Evolutionary conservation across 1,140 invertebrate species (phyloP), one percentile per base, ranked within the genome.

Genomic region (Oryctes rhinoceros): DNA sequence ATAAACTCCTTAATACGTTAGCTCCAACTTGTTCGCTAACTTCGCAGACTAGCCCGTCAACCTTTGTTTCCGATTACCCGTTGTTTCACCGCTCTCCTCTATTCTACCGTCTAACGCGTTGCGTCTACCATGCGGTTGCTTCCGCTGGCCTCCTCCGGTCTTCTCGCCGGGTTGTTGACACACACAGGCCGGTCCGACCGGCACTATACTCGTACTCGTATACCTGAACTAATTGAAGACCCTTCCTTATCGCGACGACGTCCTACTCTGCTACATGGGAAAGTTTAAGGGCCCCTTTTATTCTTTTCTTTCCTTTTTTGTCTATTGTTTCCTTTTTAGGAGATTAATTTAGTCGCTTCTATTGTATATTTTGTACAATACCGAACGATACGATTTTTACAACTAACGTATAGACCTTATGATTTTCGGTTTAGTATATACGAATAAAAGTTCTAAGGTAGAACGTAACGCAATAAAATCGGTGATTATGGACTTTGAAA

Each of bases 221-320:
- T 71, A 71, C 65, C 65, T 71, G 65, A 71, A 71, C 65, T 71
- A 71, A 71, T 71, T 71, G 65, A 37, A 37, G 35, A 71, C 65
- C 65, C 65, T 37, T 71, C 18, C 65, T 71, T 71, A 71, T 71
- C 65, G 65, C 65, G 20, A 35, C 35, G 65, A 71, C 35, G 65
- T 71, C 65, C 35, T 37, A 37, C 10, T 71, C 65, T 37, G 10
- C 24, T 71, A 71, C 20, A 37, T 37, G 65, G 65, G 65, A 71
- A 71, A 71, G 65, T 37, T 71, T 30, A 71, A 13, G 20, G 20
- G 65, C 35, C 35, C 24, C 65, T 35, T 71, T 10, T 71, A 35
- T 35, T 30, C 65, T 71, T 37, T 71, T 71, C 65, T 35, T 15
- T 71, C 20, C 3, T 15, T 35, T 13, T 71, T 71, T 71, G 20